Conservation (phyloP, 1,140 invertebrate species). For the Drosophila kohkoa region DNA sequence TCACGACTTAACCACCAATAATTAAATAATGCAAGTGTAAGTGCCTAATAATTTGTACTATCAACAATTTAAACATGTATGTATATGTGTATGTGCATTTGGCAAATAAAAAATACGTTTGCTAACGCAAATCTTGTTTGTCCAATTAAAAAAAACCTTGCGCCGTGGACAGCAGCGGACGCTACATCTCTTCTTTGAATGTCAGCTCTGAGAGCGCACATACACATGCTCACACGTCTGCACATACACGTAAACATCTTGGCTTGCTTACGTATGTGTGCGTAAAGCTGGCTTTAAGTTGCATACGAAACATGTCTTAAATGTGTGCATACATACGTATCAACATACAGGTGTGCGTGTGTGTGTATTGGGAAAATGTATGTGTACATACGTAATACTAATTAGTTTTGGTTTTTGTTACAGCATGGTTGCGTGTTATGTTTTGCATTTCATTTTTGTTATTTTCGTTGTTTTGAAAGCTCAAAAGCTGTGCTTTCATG, state of each 20-base stretch:
- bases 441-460: constrained; percentile 79
- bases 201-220: constrained; percentile 60
- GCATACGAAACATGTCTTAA: constrained; percentile 67
- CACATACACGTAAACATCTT: constrained; percentile 10
- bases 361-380: constrained; percentile 26
- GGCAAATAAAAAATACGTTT: constrained; percentile 34
- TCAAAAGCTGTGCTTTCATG: constrained; percentile 76
- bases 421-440: constrained; percentile 78
- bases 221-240: constrained; percentile 15
- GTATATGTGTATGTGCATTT: constrained; percentile 19
- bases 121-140: constrained; percentile 36
- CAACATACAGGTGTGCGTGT: constrained; percentile 9
- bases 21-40: constrained; percentile 19
- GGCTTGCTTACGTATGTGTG: constrained; percentile 17
- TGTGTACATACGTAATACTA: constrained; percentile 77
- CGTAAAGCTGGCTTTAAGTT: constrained; percentile 46
- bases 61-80: constrained; percentile 14
- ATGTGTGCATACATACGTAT: constrained; percentile 35
- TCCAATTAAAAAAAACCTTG: constrained; percentile 60
- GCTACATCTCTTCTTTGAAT: constrained; percentile 64
- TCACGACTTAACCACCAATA: constrained; percentile 4
- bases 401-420: constrained; percentile 75
- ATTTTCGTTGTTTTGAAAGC: constrained; percentile 65
- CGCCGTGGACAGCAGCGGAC: constrained; percentile 29
- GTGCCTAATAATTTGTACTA: constrained; percentile 12